Evolutionary conservation across 2,888 invertebrate species (phyloP).

Genomic region (Gnatocerus cornutus): DNA sequence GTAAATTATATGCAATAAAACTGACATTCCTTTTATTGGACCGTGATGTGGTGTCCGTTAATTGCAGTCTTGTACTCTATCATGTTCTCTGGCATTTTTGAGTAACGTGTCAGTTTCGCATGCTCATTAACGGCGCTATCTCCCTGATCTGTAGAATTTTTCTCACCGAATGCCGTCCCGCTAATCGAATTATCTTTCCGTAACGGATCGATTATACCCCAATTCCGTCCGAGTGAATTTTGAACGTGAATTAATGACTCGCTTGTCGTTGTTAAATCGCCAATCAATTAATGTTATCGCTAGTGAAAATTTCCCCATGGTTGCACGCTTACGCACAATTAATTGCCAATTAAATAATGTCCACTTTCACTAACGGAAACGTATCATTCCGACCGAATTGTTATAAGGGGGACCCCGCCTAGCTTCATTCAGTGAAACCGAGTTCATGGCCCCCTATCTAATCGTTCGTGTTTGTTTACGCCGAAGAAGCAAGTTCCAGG

Average conservation of each 20-base stretch:
- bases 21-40: too few species aligned
- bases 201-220: conserved; percentile 9
- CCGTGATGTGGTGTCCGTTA: too few species aligned
- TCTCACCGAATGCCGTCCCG: conserved; percentile 16
- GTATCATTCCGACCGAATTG: conserved; percentile 13
- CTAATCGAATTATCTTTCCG: conserved; percentile 14
- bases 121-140: not conserved
- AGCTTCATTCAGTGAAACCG: conserved; percentile 3
- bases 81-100: not conserved
- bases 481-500: not conserved
- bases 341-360: conserved; percentile 21
- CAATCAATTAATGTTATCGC: conserved; percentile 9
- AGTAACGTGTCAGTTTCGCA: not conserved
- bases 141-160: not conserved
- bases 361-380: conserved; percentile 40
- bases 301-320: conserved; percentile 13
- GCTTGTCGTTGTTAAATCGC: not conserved
- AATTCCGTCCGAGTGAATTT: conserved; percentile 15
- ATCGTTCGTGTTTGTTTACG: not conserved
- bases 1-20: too few species aligned
- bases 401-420: conserved; percentile 1
- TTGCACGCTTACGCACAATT: conserved; percentile 13
- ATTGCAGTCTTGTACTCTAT: not conserved
- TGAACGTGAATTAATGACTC: not conserved
- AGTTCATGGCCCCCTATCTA: conserved; percentile 9